phyloP scores from a whole-genome alignment of 2,888 invertebrate species.

The Prostheceraeus crozeri region DNA sequence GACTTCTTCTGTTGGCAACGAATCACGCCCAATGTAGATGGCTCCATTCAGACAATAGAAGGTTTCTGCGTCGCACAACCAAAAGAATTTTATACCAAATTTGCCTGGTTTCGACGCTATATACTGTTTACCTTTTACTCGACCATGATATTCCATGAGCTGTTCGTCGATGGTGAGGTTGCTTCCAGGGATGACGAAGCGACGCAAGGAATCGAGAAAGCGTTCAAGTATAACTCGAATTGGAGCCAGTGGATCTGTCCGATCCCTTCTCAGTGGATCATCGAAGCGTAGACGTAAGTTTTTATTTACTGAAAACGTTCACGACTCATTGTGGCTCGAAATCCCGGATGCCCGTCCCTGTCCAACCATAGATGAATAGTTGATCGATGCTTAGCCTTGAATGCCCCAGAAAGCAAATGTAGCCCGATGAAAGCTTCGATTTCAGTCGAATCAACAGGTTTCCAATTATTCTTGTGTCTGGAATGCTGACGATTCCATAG shows the following conservation, averaged over 20 bases:
- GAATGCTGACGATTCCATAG: no score
- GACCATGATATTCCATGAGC: conserved; percentile 14
- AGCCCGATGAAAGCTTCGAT: no score
- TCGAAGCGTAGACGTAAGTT: no score
- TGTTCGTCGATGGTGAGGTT: conserved; percentile 27
- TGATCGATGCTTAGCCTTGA: no score
- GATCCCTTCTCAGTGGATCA: no score
- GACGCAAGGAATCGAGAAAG: neutral
- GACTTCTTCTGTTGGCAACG: neutral
- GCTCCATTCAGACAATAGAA: conserved; percentile 23
- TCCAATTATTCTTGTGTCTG: no score
- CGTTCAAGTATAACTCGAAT: conserved; percentile 10
- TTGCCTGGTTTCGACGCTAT: conserved; percentile 27
- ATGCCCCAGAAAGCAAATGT: no score
- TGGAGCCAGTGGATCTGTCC: conserved; percentile 16
- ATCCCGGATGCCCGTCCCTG: no score
- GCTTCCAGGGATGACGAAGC: neutral
- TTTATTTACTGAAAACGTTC: no score
- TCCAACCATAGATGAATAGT: no score
- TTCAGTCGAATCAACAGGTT: no score
- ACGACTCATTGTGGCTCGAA: no score
- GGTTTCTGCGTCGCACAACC: conserved; percentile 18
- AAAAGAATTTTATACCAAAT: conserved; percentile 23
- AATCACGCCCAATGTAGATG: neutral
- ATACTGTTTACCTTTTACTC: conserved; percentile 13